These are phyloP conservation scores for Cotesia glomerata DNA, from an alignment of 1,140 invertebrate genomes.

Conservation along the genomic window DNA sequence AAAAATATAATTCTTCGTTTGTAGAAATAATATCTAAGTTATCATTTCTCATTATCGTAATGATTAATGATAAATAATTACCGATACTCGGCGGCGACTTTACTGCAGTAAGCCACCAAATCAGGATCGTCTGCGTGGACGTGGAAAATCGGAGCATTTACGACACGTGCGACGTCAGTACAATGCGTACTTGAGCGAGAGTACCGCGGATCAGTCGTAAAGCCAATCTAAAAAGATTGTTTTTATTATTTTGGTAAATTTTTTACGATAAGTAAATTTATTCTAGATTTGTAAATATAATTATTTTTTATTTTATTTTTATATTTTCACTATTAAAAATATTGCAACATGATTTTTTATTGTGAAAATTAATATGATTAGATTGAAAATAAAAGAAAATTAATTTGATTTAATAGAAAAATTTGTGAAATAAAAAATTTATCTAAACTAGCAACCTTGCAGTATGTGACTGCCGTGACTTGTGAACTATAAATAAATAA, in stretches of 20 bases:
- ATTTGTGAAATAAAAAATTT: too few relatives aligned
- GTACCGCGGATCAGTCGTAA: conserved; percentile 89
- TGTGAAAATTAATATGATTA: too few relatives aligned
- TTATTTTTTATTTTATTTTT: too few relatives aligned
- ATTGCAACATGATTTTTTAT: too few relatives aligned
- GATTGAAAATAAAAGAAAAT: too few relatives aligned
- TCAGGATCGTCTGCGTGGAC: conserved; percentile 94
- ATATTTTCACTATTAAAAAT: too few relatives aligned
- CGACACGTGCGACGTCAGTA: conserved; percentile 82
- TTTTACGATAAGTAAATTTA: not conserved
- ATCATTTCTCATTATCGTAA: not conserved
- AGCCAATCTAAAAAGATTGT: conserved; percentile 68
- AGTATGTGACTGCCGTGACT: too few relatives aligned
- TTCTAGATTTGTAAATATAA: too few relatives aligned
- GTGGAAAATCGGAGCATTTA: conserved; percentile 92
- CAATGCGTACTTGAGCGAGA: conserved; percentile 71
- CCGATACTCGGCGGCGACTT: conserved; percentile 83
- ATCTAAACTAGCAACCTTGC: too few relatives aligned
- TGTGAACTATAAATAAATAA: too few relatives aligned
- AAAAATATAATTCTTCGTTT: too few relatives aligned
- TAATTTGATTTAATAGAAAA: too few relatives aligned
- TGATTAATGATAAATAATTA: conserved; percentile 18
- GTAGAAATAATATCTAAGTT: not conserved
- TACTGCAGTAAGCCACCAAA: conserved; percentile 83
- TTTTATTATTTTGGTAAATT: not conserved